phyloP scores from a whole-genome alignment of 2,888 invertebrate genomes.

The Polydrusus tereticollis region DNA sequence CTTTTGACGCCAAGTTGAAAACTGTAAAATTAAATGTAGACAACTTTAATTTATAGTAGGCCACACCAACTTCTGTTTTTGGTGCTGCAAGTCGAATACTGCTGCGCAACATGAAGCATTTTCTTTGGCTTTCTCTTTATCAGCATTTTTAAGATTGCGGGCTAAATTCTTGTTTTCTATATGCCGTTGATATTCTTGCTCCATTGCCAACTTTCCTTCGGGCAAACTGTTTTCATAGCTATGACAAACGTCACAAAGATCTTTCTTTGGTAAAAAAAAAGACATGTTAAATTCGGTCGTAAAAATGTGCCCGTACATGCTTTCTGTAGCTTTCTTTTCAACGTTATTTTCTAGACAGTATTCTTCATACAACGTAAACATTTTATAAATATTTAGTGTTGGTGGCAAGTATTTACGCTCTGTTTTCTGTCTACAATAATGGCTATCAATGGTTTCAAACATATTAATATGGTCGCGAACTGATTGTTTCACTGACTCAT shows the following conservation, averaged over 20 bases:
- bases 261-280: conserved; percentile 35
- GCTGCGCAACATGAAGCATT: not conserved
- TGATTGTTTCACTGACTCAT: conserved; percentile 45
- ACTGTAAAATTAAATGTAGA: conserved; percentile 15
- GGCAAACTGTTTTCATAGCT: conserved; percentile 18
- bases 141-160: conserved; percentile 17
- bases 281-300: not conserved
- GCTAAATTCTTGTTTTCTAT: conserved; percentile 27
- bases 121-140: conserved; percentile 21
- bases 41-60: conserved; percentile 13
- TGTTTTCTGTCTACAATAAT: conserved; percentile 48
- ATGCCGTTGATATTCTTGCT: conserved; percentile 21
- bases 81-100: conserved; percentile 6
- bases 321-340: not conserved
- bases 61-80: conserved; percentile 18
- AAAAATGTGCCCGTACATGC: conserved; percentile 19
- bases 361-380: conserved; percentile 14
- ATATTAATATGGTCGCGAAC: conserved; percentile 47
- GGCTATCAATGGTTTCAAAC: conserved; percentile 49
- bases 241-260: conserved; percentile 24
- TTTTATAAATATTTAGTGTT: conserved; percentile 12
- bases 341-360: not conserved
- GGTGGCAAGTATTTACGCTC: conserved; percentile 7
- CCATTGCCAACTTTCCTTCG: conserved; percentile 6
- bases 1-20: conserved; percentile 4